Base-by-base conservation (phyloP, 2,888 invertebrate genomes). In the Eubasilissa splendida region DNA sequence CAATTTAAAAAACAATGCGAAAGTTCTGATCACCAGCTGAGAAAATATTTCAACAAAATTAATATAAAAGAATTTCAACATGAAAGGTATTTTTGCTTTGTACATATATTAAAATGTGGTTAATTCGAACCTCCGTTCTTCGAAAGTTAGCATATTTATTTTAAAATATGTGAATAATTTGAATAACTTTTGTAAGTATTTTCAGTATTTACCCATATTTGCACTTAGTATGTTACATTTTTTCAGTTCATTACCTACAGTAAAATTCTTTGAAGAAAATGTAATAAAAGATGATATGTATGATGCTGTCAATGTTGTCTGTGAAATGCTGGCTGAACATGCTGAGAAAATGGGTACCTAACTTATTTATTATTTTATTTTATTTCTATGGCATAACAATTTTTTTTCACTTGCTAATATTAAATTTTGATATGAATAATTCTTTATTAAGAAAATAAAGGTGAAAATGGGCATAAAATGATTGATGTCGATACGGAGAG, bases 1-100 rank as follows among this genome's bases (percentile, higher is more conserved):
- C 86, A 87, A 82, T 84, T 87, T 3, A 86, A 86, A 59, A 85
- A 86, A 76, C 85, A 86, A 12, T 86, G 86, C 10, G 86, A 86
- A 80, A 84, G 85, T 7, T 86, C 87, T 0, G 87, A 87, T 53
- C 83, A 83, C 22, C 85, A 85, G 12, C 77, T 87, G 68, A 85
- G 85, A 65, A 85, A 87, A 42, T 86, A 85, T 80, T 83, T 86
- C 5, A 56, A 53, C 52, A 79, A 71, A 71, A 79, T 52, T 70
- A 33, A 53, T 56, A 58, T 22, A 59, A 56, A 56, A 75, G 33
- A 53, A 22, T 65, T 33, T 56, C 68, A 42, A 14, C 58, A 80
- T 50, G n/a, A 52, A 42, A 63, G 76, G 70, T 77, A 77, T 53
- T 53, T 42, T 42, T 42, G 42, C 42, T 42, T 42, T 7, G 4